Base-by-base conservation (phyloP, 2,797 vertebrate genomes). In the Sebastes hopkinsi region DNA sequence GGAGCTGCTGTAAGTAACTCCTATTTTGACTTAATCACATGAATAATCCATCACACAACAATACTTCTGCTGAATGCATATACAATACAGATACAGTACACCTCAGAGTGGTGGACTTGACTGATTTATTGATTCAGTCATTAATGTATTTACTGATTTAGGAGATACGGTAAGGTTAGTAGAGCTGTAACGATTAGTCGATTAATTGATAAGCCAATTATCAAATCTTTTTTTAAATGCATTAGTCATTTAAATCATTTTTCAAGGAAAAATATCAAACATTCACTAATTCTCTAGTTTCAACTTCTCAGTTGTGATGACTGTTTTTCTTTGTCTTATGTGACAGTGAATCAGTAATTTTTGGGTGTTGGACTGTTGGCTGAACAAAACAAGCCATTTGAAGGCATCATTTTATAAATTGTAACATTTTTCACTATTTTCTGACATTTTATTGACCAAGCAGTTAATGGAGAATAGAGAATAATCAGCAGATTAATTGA, bases 1-100 rank as follows among this genome's bases (percentile, higher is more conserved):
- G 98, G 98, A 27, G 95, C 98, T 68, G 90, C 97, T 83, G 98
- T 99, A 87, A 97, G 97, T 97, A 60, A 70, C 59, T 68, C 11
- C 27, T 65, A 38, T 60, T 77, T 60, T 30, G 9, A 61, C 13
- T 18, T 8, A 16, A 23, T 62, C 22, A 32, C 27, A 13, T 64
- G 1, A 72, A 23, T 16, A 62, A 20, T 36, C 16, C 29, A 42
- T 16, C 4, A 1, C 22, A 72, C 32, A 69, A 36, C 32, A 72
- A 36, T 7, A 59, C 29, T 34, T 38, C 27, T 20, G 20, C 27
- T 58, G 23, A 62, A 14, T 64, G 5, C 8, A 64, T 4, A 29
- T 23, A 36, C 9, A 66, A 14, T 20, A n/a, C 10, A 76, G 27
- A 67, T 1, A 32, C 4, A 13, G 36, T 50, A 32, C 4, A 34